Conservation (phyloP, 1,140 invertebrate species). For the Sipha flava region DNA sequence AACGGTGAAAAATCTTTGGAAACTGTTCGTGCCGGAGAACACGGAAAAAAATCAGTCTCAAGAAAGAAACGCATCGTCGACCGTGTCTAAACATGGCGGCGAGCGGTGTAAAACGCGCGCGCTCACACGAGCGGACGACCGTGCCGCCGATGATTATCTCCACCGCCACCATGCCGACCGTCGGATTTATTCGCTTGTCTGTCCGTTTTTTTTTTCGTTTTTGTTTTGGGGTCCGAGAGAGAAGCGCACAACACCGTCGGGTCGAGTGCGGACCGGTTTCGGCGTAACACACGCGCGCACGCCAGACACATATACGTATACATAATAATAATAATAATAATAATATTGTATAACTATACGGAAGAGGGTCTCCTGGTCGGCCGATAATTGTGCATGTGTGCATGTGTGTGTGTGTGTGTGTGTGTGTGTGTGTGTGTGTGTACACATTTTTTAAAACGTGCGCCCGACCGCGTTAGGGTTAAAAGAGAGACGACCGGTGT, state of each 20-base stretch:
- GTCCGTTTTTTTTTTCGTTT: not conserved
- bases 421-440: not conserved
- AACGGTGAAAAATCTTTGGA: not conserved
- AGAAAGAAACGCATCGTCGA: slow-evolving; percentile 16
- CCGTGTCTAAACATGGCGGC: slow-evolving; percentile 1
- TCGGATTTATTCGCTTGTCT: slow-evolving; percentile 26
- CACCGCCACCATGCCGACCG: not conserved
- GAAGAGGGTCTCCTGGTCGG: slow-evolving; percentile 3
- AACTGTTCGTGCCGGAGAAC: too few species aligned
- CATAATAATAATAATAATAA: not conserved
- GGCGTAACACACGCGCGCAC: not conserved
- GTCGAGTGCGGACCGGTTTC: slow-evolving; percentile 26
- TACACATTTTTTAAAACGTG: not conserved
- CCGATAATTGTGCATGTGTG: not conserved
- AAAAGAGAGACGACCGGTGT: not conserved
- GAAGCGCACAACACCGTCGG: not conserved
- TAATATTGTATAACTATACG: not conserved
- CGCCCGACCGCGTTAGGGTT: not conserved
- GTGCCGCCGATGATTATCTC: slow-evolving; percentile 14
- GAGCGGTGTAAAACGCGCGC: not conserved
- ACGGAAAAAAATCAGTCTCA: not conserved
- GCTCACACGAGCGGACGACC: not conserved
- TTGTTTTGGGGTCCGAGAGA: not conserved
- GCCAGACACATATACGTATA: not conserved
- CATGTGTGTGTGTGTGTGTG: not conserved